Base-by-base conservation (phyloP, 2,888 invertebrate species). In the Dryococelus australis region DNA sequence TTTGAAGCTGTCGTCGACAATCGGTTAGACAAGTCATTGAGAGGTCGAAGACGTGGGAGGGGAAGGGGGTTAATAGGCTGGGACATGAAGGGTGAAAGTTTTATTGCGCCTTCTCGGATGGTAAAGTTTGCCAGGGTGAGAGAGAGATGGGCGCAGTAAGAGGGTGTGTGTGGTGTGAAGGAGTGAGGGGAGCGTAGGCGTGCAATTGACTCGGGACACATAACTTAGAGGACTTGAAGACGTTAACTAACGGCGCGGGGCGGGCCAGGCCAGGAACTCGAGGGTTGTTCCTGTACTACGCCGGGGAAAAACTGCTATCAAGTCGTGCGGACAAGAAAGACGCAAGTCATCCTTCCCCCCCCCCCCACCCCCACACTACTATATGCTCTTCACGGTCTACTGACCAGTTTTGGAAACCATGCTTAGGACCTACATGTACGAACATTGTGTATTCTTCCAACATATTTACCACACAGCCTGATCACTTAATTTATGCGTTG, bases 61-160 rank as follows among this genome's bases (percentile, higher is more conserved):
- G 83, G 83, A 13, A 24, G 83, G 83, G 83, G 83, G 83, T 28
- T 83, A 83, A 83, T 83, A 43, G 28, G 83, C 35, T 65, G 65
- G 65, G 65, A 65, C 65, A 65, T 83, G 83, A 83, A 83, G 83
- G 83, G 83, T 83, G 83, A 83, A 83, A 83, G 83, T 83, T 83
- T 83, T 83, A 83, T 83, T 83, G 83, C 83, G 43, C 83, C 43
- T 43, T 83, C 83, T 83, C 35, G 83, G 43, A 35, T 65, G 65
- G 83, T 13, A 83, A 83, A 83, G 9, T 83, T 83, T 28, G 27
- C 43, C 13, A 5, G 13, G 83, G 83, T 13, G 83, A 28, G 83
- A 43, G 43, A 83, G 10, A 83, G 80, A 28, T 20, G 80, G 80
- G 80, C 35, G 35, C 35, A 35, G 35, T 35, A 35, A 35, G 80